Conservation (phyloP, 2,113 vertebrate genomes). For the Nesoenas mayeri region DNA sequence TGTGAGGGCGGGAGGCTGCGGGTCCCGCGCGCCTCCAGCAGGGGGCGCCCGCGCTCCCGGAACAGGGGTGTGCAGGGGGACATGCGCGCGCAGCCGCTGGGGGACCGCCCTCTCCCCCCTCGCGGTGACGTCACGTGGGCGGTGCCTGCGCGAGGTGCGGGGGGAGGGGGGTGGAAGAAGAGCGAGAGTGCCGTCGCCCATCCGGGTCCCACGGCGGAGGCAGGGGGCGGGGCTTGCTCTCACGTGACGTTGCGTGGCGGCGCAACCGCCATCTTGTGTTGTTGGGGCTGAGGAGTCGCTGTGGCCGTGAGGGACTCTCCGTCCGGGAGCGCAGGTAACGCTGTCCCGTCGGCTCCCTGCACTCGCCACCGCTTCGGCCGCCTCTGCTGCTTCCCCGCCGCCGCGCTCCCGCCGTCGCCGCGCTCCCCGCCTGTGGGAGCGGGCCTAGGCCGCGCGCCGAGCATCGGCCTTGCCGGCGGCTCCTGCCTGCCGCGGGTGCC, state of each 20-base stretch:
- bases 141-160: background rate
- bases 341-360: background rate
- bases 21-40: background rate
- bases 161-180: too few relatives aligned
- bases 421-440: background rate
- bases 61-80: rapidly evolving
- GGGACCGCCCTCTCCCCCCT: too few relatives aligned
- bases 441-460: background rate
- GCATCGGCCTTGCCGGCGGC: background rate
- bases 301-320: slow-evolving; percentile 72
- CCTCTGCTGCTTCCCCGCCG: background rate
- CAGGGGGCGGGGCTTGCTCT: background rate
- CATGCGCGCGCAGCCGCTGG: background rate
- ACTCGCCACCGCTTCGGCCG: background rate
- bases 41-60: background rate
- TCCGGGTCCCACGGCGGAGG: slow-evolving; percentile 5
- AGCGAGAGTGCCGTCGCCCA: background rate
- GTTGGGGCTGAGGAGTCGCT: slow-evolving; percentile 78
- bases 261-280: slow-evolving; percentile 84
- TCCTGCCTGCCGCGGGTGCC: background rate
- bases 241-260: slow-evolving; percentile 76
- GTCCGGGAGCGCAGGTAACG: slow-evolving; percentile 76
- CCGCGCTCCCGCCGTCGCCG: too few relatives aligned
- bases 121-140: background rate
- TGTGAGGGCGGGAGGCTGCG: background rate